Conservation (phyloP, 2,888 invertebrate genomes). For the Aplocera efformata region DNA sequence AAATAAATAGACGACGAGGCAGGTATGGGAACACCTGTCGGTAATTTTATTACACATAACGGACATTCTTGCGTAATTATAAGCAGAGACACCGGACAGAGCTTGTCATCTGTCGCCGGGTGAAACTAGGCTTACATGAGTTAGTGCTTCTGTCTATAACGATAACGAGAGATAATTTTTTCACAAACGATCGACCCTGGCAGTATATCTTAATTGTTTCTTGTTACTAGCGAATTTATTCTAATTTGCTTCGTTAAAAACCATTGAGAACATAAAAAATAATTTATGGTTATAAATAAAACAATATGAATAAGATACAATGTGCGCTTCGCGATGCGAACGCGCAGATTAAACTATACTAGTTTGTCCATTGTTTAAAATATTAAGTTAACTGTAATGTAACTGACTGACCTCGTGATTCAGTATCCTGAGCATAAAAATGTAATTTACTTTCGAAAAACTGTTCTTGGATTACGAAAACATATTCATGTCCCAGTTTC, state of each 20-base stretch:
- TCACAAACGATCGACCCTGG: too few relatives aligned
- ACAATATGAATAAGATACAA: too few relatives aligned
- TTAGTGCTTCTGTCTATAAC: slow-evolving; percentile 35
- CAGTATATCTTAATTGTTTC: too few relatives aligned
- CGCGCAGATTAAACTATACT: slow-evolving; percentile 10
- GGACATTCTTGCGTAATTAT: slow-evolving; percentile 46
- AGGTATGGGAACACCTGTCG: slow-evolving; percentile 52
- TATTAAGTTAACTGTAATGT: slow-evolving; percentile 7
- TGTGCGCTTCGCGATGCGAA: slow-evolving; percentile 4
- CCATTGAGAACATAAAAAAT: too few relatives aligned
- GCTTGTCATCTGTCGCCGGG: slow-evolving; percentile 44
- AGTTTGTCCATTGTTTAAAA: slow-evolving; percentile 12
- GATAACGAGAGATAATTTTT: slow-evolving; percentile 16
- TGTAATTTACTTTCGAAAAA: slow-evolving; percentile 7
- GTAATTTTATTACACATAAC: slow-evolving; percentile 48
- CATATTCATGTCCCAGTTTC: slow-evolving; percentile 14
- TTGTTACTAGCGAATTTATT: too few relatives aligned
- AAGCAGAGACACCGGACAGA: slow-evolving; percentile 43
- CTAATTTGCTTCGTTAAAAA: too few relatives aligned
- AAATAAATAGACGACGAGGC: slow-evolving; percentile 19
- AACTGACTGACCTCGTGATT: slow-evolving; percentile 4
- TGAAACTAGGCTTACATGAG: slow-evolving; percentile 46
- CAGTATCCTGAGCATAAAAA: slow-evolving; percentile 3
- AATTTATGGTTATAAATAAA: too few relatives aligned
- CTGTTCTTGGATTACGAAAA: slow-evolving; percentile 13